phyloP scores from a whole-genome alignment of 2,888 invertebrate genomes.

The Notodonta ziczac region DNA sequence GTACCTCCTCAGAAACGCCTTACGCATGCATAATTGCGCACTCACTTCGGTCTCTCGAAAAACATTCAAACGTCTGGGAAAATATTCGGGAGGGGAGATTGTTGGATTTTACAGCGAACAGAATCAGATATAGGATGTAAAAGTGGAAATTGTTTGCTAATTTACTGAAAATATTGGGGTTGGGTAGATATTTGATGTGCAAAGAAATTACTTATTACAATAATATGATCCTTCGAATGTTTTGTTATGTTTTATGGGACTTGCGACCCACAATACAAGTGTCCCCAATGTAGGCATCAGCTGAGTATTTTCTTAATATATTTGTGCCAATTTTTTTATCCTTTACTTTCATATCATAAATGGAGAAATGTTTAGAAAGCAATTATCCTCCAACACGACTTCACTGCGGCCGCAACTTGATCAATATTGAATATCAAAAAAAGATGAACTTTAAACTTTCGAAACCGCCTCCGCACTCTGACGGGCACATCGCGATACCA shows the following conservation, averaged over 20 bases:
- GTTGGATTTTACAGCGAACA: slow-evolving; percentile 17
- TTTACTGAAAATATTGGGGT: neutral
- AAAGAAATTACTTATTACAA: too few species aligned
- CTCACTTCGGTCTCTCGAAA: slow-evolving; percentile 48
- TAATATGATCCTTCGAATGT: too few species aligned
- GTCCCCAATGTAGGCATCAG: too few species aligned
- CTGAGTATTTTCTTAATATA: too few species aligned
- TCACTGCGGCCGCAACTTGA: slow-evolving; percentile 32
- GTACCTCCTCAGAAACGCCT: slow-evolving; percentile 60
- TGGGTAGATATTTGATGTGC: neutral
- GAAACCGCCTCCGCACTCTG: slow-evolving; percentile 51
- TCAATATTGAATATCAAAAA: slow-evolving; percentile 66
- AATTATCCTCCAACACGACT: slow-evolving; percentile 37
- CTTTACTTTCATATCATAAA: neutral
- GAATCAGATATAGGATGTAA: slow-evolving; percentile 3
- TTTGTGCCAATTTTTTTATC: too few species aligned
- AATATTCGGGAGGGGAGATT: slow-evolving; percentile 28
- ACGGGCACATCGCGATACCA: slow-evolving; percentile 69
- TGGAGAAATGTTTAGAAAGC: slow-evolving; percentile 20
- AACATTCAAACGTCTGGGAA: slow-evolving; percentile 34
- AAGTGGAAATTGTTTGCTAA: slow-evolving; percentile 1
- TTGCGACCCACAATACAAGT: too few species aligned
- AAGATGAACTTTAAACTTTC: slow-evolving; percentile 76
- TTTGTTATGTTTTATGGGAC: too few species aligned
- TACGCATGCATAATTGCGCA: slow-evolving; percentile 68